Base-by-base conservation (phyloP, 2,888 invertebrate genomes). In the Fragum sueziense region DNA sequence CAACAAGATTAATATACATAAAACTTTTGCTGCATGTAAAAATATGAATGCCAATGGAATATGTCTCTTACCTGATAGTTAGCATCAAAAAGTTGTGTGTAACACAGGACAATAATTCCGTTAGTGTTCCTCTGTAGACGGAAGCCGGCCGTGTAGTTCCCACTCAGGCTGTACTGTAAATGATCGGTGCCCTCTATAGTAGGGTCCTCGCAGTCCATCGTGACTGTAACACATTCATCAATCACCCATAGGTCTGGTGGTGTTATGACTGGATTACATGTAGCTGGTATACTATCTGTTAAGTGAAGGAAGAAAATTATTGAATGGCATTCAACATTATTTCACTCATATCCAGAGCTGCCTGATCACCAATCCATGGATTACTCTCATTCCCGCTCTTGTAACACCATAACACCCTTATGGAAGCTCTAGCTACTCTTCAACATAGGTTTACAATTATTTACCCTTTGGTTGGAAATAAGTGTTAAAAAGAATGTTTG, bases 201-300 rank as follows among this genome's bases (percentile, higher is more conserved):
- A 9, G 84, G 86, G 57, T 86, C 86, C 9, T 70, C 68, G 68
- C 86, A 86, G 59, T 79, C 80, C 86, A 86, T 86, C 3, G 76
- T 81, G 9, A 86, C 41, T 47, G 61, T 79, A 0, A 74, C 76
- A 73, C 82, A 82, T 2, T 61, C 65, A 27, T 65, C 67, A n/a
- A 67, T 69, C 7, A 85, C 77, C 86, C 86, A 86, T 37, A 78
- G 59, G 47, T 61, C 59, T 17, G 86, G 86, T 22, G 83, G 84
- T 20, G 72, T 75, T 0, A 79, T 57, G 0, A 68, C 76, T 27
- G 81, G 79, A 17, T 70, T 69, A 54, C 86, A 86, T 20, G 22
- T 29, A 1, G 74, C 77, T 33, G 79, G 70, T 1, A 86, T 84
- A 3, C 22, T 33, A 51, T 76, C 86, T 86, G 74, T 61, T 2